A percentile compares a stretch with the other conserved stretches of the same genome.
Conservation (phyloP, 2,797 vertebrate genomes). For the Rhadinocentrus ornatus region DNA sequence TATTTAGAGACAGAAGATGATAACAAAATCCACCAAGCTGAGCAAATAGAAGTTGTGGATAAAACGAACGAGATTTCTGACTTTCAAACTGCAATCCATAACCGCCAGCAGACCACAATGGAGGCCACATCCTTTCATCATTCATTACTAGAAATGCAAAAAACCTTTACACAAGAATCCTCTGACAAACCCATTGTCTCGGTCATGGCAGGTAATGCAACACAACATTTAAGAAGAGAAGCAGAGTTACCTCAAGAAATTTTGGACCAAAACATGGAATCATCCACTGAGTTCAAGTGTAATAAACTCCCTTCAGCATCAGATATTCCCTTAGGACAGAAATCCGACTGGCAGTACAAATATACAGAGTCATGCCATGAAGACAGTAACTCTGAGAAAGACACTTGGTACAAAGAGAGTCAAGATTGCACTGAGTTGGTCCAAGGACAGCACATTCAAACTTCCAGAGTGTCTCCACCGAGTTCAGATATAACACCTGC, state of each 20-base stretch:
- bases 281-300: conserved; percentile 20
- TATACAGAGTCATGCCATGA: conserved; percentile 78
- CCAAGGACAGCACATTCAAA: conserved; percentile 73
- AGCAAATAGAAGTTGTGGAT: conserved; percentile 55
- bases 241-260: conserved; percentile 25
- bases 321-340: conserved; percentile 42
- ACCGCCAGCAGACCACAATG: conserved; percentile 81
- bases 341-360: conserved; percentile 48
- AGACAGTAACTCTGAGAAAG: conserved; percentile 59
- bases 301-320: conserved; percentile 11
- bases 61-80: conserved; percentile 69
- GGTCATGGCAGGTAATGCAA: conserved; percentile 28
- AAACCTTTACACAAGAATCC: conserved; percentile 48
- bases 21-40: conserved; percentile 42
- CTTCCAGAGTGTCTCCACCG: conserved; percentile 68
- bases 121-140: conserved; percentile 85
- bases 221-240: conserved; percentile 41
- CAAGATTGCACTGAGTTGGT: conserved; percentile 59
- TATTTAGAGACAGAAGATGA: conserved; percentile 36
- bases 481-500: conserved; percentile 69
- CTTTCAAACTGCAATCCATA: conserved; percentile 83
- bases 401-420: conserved; percentile 64
- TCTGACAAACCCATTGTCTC: conserved; percentile 26
- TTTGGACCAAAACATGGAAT: conserved; percentile 26
- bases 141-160: conserved; percentile 77